phyloP scores from a whole-genome alignment of 2,113 vertebrate species.

The Paradisaea rubra region DNA sequence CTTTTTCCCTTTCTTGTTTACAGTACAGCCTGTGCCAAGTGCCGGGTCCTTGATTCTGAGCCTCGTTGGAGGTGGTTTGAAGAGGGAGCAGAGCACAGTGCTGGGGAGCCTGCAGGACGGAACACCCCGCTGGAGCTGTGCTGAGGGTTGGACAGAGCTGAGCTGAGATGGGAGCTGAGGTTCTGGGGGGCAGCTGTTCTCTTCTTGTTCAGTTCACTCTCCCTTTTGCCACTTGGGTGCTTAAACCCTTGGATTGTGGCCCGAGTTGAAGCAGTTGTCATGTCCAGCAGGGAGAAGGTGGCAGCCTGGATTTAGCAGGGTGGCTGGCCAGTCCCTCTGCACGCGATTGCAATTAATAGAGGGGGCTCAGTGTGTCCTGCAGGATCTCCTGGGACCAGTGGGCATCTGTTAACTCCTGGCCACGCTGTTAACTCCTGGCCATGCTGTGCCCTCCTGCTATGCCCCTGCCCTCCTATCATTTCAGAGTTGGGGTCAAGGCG shows the following conservation, averaged over 20 bases:
- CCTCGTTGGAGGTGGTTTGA: background rate
- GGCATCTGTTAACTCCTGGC: background rate
- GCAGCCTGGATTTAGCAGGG: background rate
- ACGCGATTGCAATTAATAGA: rapidly evolving
- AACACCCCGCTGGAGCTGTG: background rate
- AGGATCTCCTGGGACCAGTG: background rate
- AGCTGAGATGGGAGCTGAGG: background rate
- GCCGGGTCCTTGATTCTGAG: background rate
- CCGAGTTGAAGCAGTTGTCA: rapidly evolving
- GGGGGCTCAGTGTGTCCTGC: background rate
- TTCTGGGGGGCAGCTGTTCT: rapidly evolving
- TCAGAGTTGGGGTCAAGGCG: background rate
- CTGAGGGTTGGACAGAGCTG: background rate
- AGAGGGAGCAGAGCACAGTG: background rate
- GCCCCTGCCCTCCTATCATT: background rate
- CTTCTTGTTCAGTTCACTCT: background rate
- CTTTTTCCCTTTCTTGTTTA: background rate
- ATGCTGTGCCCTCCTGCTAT: background rate
- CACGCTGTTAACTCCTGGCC: background rate
- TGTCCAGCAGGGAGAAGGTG: background rate
- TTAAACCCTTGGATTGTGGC: background rate
- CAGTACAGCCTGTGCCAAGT: background rate
- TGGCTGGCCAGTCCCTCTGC: background rate
- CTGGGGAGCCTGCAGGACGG: background rate
- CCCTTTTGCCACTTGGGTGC: background rate